Evolutionary conservation across 2,797 vertebrate species (phyloP).

Genomic region (Sylvilagus floridanus): DNA sequence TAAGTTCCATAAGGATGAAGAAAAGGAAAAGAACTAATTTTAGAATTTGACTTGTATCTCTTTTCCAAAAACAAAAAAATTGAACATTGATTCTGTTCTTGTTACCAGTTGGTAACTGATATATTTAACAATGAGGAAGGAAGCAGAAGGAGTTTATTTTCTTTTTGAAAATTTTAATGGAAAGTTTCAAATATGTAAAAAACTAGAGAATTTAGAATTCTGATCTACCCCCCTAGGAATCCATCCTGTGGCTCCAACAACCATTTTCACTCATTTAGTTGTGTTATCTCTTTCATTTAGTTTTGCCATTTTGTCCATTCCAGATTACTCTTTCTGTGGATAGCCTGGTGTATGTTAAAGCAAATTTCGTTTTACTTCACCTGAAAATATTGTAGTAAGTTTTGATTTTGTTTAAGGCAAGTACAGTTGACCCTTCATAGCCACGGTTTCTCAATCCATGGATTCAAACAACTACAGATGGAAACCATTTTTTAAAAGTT

Average conservation of each 20-base stretch:
- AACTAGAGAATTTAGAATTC: not conserved
- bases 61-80: conserved; percentile 48
- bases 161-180: not conserved
- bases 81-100: conserved; percentile 32
- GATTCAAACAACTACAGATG: not conserved
- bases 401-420: not conserved
- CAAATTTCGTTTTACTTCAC: not conserved
- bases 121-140: not conserved
- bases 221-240: not conserved
- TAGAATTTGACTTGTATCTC: not conserved
- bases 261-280: no score
- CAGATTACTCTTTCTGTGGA: not conserved
- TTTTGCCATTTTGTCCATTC: not conserved
- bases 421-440: not conserved
- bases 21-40: not conserved
- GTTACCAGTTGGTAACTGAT: not conserved
- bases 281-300: not conserved
- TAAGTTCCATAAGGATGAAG: not conserved
- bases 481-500: not conserved
- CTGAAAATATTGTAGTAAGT: not conserved
- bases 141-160: not conserved
- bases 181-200: not conserved
- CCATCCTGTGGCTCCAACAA: not conserved
- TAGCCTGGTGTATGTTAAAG: not conserved
- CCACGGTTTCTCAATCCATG: no score